Evolutionary conservation across 2,797 vertebrate genomes (phyloP).

Genomic region (Falco naumanni): DNA sequence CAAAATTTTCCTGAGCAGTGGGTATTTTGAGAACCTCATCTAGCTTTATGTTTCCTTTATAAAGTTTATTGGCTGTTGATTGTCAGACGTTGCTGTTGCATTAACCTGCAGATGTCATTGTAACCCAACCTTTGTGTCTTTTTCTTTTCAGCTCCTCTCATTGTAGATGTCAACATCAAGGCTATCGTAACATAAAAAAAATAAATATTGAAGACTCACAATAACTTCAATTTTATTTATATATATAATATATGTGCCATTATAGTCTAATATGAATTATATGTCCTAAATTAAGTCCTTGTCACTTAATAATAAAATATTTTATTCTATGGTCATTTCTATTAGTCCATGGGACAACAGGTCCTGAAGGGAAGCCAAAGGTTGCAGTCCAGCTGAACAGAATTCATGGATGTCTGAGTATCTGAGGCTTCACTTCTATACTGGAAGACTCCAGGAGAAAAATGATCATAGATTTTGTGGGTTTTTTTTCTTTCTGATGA

Average conservation of each 20-base stretch:
- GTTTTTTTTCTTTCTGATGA: not conserved
- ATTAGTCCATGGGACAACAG: not conserved
- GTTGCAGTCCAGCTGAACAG: not conserved
- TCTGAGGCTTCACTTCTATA: not conserved
- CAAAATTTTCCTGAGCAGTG: not conserved
- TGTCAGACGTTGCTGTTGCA: not conserved
- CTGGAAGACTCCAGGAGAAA: not conserved
- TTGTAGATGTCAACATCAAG: not conserved
- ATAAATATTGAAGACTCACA: not conserved
- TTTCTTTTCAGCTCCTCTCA: not conserved
- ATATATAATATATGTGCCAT: not conserved
- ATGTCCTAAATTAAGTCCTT: not conserved
- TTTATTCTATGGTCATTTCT: not conserved
- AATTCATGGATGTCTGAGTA: not conserved
- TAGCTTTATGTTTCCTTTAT: not conserved
- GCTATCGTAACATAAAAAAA: not conserved
- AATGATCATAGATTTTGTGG: not conserved
- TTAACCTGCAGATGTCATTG: not conserved
- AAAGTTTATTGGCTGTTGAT: not conserved
- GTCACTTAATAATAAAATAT: not conserved
- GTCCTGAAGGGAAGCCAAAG: not conserved
- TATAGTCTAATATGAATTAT: not conserved
- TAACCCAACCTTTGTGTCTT: not conserved
- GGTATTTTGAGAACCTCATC: not conserved
- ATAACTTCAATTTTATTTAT: not conserved